Evolutionary conservation across 2,113 vertebrate genomes (phyloP).

Genomic region (Sinosuthora webbiana): DNA sequence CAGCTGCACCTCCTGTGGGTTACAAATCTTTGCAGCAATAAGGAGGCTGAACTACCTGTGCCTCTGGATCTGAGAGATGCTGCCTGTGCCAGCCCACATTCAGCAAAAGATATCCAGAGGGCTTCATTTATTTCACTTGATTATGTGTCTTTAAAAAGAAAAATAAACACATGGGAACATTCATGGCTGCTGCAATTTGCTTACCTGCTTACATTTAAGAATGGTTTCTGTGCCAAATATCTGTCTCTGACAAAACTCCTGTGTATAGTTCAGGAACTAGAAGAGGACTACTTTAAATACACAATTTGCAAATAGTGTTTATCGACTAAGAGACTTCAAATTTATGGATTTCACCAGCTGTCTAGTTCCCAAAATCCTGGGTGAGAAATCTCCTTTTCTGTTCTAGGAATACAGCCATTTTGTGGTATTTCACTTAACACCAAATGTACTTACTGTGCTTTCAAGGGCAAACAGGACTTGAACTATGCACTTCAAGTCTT

Average conservation of each 20-base stretch:
- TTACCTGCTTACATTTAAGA: background rate
- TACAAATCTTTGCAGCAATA: background rate
- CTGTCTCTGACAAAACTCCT: background rate
- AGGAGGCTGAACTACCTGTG: background rate
- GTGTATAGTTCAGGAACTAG: background rate
- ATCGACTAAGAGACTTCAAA: background rate
- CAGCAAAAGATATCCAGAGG: background rate
- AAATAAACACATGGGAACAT: background rate
- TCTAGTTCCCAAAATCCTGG: background rate
- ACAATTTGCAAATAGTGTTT: background rate
- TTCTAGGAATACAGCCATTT: background rate
- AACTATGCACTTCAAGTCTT: too few relatives aligned
- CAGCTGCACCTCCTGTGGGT: background rate
- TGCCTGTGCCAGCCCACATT: background rate
- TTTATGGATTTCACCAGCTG: background rate
- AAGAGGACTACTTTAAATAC: background rate
- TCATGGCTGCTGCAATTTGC: background rate
- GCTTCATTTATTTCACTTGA: background rate
- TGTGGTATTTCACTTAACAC: background rate
- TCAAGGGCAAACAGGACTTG: accelerated
- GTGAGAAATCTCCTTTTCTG: background rate
- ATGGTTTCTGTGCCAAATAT: background rate
- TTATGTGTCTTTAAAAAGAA: background rate
- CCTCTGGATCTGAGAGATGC: background rate
- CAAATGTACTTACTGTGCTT: background rate